phyloP scores from a whole-genome alignment of 2,797 vertebrate genomes.

The Rhinogobio ventralis region DNA sequence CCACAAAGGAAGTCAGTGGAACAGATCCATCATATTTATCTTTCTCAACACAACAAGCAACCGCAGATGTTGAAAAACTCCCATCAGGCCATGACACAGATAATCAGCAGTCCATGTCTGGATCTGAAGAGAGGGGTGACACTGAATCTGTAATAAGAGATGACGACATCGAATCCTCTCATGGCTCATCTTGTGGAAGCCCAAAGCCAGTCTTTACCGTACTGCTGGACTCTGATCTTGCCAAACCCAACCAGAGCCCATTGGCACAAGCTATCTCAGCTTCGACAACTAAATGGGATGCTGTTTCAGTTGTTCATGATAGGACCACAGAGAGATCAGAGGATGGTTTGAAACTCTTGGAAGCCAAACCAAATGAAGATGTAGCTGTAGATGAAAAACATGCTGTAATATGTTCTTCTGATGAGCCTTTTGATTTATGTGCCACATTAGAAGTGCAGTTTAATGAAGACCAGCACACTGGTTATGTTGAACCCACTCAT shows the following conservation, averaged over 20 bases:
- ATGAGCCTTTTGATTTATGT: neutral
- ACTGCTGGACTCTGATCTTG: slow-evolving; percentile 23
- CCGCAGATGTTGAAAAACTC: neutral
- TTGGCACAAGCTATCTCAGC: neutral
- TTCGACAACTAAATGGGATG: neutral
- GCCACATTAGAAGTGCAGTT: neutral
- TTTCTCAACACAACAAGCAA: neutral
- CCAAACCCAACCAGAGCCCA: neutral
- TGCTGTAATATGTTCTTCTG: neutral
- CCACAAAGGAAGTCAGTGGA: neutral
- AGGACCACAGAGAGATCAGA: slow-evolving; percentile 9
- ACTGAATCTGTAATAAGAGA: neutral
- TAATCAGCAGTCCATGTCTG: neutral
- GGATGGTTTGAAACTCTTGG: slow-evolving; percentile 3
- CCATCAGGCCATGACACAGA: neutral
- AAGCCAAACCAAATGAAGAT: neutral
- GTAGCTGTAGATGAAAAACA: neutral
- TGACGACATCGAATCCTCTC: no score
- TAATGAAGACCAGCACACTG: neutral
- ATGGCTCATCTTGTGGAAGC: neutral
- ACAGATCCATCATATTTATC: neutral
- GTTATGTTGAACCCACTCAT: neutral
- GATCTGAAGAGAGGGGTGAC: neutral
- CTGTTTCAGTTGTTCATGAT: neutral
- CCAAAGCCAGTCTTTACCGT: slow-evolving; percentile 16